A percentile compares a stretch with the other conserved stretches of the same genome.
These are phyloP conservation scores for Phorcus lineatus DNA, from an alignment of 2,888 invertebrate species.

Conservation along the genomic window DNA sequence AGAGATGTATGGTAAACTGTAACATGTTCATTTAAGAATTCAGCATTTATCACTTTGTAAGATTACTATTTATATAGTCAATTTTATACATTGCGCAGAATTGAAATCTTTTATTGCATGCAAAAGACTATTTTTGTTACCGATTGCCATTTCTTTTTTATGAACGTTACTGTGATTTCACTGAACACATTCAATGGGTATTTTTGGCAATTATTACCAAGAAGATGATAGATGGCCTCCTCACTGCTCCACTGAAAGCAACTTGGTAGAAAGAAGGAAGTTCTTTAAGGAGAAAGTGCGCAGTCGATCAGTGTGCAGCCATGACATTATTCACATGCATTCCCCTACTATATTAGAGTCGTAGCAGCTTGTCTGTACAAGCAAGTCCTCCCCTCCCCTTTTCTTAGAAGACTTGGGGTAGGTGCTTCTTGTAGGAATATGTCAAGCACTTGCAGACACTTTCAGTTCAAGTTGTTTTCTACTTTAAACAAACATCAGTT, in stretches of 20 bases:
- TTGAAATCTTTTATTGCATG: constrained; percentile 55
- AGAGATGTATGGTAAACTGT: constrained; percentile 36
- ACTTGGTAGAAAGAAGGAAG: neutral
- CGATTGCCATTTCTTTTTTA: constrained; percentile 49
- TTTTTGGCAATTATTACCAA: constrained; percentile 30
- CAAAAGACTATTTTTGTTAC: constrained; percentile 53
- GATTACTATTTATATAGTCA: constrained; percentile 49
- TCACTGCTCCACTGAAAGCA: neutral
- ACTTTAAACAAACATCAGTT: neutral
- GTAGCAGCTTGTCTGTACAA: neutral
- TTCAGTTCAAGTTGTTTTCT: neutral
- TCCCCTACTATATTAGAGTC: constrained; percentile 24
- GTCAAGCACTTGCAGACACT: neutral
- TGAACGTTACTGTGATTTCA: constrained; percentile 57
- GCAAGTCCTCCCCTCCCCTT: too few relatives aligned
- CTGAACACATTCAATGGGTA: constrained; percentile 46
- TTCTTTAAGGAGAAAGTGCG: constrained; percentile 7
- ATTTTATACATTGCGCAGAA: constrained; percentile 54
- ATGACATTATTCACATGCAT: constrained; percentile 26
- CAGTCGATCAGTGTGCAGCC: neutral
- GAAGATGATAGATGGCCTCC: constrained; percentile 26
- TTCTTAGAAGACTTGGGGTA: too few relatives aligned
- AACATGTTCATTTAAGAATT: constrained; percentile 41
- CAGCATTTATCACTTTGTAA: constrained; percentile 53
- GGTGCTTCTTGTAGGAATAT: too few relatives aligned